Evolutionary conservation across 1,140 invertebrate genomes (phyloP), one percentile per base, ranked within the genome.

Genomic region (Medauroidea extradentata): DNA sequence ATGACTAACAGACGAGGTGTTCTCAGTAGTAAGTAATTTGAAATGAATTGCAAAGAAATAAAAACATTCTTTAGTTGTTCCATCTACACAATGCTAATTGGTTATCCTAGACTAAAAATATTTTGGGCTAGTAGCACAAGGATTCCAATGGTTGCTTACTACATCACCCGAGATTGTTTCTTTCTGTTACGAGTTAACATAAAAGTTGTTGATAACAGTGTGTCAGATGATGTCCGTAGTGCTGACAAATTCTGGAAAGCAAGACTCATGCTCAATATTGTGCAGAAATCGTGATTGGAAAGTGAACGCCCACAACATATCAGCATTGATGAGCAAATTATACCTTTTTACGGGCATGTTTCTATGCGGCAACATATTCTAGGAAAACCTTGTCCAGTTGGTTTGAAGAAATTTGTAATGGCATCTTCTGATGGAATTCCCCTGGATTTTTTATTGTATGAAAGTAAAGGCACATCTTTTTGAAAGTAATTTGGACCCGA

Each of bases 391-490:
- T 61, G 64, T 49, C 63, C 63, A 42, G 44, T 51, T n/a, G 63
- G 62, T 29, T 48, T 65, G 44, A 65, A 65, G 41, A 60, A 48
- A 29, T 64, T 65, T 64, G 63, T 65, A 3, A 27, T 65, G 27
- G 34, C 63, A 16, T 16, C 44, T 13, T 53, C 58, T 2, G 49
- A 61, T 57, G 63, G 63, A 3, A 19, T 65, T 13, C 50, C 61
- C 11, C 52, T 62, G 14, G 58, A 65, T 65, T 63, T 65, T 34
- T 21, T 11, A 13, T 18, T 56, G 41, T 56, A 56, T 56, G 49
- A 56, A 13, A 25, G 54, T n/a, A 56, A 56, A 51, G 54, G 54
- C 8, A 7, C 52, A 8, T 41, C 48, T 18, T n/a, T 56, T 9
- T n/a, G 2, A 24, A 51, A 50, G 39, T 7, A 43, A 13, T 7